Evolutionary conservation across 1,140 invertebrate genomes (phyloP).

Genomic region (Aethina tumida): DNA sequence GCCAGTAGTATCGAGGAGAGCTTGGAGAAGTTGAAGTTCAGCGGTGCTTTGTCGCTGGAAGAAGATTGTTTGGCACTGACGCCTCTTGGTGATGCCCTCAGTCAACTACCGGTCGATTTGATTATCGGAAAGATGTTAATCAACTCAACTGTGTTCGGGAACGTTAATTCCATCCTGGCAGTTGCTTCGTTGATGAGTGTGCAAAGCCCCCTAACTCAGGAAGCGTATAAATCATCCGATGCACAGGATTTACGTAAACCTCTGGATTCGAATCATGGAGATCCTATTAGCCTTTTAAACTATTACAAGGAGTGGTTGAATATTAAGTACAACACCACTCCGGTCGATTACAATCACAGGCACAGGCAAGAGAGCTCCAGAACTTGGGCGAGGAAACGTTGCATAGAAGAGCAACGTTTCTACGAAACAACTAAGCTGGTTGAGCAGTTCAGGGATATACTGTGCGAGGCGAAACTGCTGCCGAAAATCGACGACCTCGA

Average conservation of each 20-base stretch:
- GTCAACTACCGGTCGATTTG: constrained; percentile 89
- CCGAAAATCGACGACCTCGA: constrained; percentile 42
- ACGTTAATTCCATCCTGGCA: constrained; percentile 85
- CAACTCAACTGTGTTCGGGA: constrained; percentile 81
- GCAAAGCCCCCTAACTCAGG: constrained; percentile 85
- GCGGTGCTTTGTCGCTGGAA: constrained; percentile 74
- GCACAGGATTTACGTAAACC: constrained; percentile 62
- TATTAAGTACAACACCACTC: constrained; percentile 48
- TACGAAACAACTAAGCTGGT: constrained; percentile 93
- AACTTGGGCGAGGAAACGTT: constrained; percentile 79
- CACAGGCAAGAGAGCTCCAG: constrained; percentile 40
- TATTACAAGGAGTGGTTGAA: constrained; percentile 85
- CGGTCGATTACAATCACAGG: constrained; percentile 16
- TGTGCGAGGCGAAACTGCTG: constrained; percentile 66
- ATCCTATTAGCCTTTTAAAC: constrained; percentile 86
- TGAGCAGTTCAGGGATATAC: constrained; percentile 76
- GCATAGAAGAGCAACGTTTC: constrained; percentile 91
- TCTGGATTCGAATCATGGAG: constrained; percentile 88
- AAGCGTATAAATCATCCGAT: constrained; percentile 75
- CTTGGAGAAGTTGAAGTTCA: constrained; percentile 76
- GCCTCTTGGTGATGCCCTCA: constrained; percentile 75
- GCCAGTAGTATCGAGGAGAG: constrained; percentile 77
- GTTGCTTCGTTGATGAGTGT: constrained; percentile 88
- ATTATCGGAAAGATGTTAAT: constrained; percentile 94
- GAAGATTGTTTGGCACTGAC: constrained; percentile 66